A percentile compares a stretch with the other conserved stretches of the same genome.
phyloP scores from a whole-genome alignment of 2,888 invertebrate genomes.

The Nasonovia ribisnigri region DNA sequence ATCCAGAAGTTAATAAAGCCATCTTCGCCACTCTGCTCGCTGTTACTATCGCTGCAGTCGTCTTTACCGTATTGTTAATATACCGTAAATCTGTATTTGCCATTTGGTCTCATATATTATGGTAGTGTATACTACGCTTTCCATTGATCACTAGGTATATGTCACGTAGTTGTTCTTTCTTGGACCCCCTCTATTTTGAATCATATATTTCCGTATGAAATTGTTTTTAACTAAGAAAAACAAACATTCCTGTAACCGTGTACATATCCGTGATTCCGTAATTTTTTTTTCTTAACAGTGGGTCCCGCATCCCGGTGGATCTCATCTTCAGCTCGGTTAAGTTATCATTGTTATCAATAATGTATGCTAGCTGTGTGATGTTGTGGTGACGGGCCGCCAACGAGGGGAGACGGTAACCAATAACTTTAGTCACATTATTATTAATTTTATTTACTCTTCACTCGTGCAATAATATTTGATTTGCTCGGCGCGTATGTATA shows the following conservation, averaged over 20 bases:
- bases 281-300: neutral
- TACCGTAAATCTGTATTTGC: neutral
- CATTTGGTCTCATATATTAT: too few species aligned
- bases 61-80: neutral
- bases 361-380: neutral
- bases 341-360: neutral
- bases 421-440: neutral
- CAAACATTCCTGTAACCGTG: too few species aligned
- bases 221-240: neutral
- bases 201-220: neutral
- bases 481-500: neutral
- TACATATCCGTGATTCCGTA: too few species aligned
- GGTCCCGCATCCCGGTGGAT: neutral
- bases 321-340: neutral
- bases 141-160: neutral
- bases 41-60: neutral
- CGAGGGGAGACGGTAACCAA: neutral
- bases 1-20: neutral
- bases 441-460: slow-evolving; percentile 31
- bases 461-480: neutral
- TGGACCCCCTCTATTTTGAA: neutral
- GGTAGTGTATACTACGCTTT: neutral
- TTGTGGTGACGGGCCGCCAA: neutral
- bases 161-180: neutral
- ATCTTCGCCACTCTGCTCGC: neutral